Conservation (phyloP, 1,140 invertebrate species). For the Octopus bimaculoides region DNA sequence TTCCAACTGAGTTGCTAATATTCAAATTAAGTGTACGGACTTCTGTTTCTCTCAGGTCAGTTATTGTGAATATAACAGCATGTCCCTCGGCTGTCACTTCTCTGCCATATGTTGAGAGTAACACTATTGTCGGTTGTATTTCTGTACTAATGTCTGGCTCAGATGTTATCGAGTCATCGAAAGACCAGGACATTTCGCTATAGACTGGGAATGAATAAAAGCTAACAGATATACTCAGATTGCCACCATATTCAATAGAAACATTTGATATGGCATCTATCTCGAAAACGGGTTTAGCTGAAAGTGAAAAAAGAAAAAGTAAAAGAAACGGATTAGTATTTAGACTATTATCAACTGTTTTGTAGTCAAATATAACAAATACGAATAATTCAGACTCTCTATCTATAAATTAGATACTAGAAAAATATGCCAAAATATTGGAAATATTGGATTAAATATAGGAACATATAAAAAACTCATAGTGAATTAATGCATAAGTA, state of each 20-base stretch:
- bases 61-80: not conserved
- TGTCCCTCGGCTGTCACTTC: not conserved
- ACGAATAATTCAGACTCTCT: too few species aligned
- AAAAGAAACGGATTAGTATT: too few species aligned
- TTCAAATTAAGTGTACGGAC: not conserved
- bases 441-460: too few species aligned
- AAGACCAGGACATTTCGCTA: not conserved
- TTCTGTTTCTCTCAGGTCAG: not conserved
- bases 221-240: not conserved
- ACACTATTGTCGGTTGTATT: not conserved
- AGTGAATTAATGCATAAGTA: too few species aligned
- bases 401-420: too few species aligned
- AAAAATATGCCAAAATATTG: too few species aligned
- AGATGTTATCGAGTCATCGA: not conserved
- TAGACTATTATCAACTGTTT: too few species aligned
- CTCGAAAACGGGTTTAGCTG: not conserved
- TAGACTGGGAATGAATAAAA: not conserved
- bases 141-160: not conserved
- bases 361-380: too few species aligned
- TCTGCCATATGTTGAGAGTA: not conserved
- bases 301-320: not conserved
- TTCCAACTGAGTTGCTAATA: not conserved
- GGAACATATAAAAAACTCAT: too few species aligned
- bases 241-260: slow-evolving; percentile 2
- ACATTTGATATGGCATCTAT: not conserved